phyloP scores from a whole-genome alignment of 2,797 vertebrate genomes.

The Urophycis tenuis region DNA sequence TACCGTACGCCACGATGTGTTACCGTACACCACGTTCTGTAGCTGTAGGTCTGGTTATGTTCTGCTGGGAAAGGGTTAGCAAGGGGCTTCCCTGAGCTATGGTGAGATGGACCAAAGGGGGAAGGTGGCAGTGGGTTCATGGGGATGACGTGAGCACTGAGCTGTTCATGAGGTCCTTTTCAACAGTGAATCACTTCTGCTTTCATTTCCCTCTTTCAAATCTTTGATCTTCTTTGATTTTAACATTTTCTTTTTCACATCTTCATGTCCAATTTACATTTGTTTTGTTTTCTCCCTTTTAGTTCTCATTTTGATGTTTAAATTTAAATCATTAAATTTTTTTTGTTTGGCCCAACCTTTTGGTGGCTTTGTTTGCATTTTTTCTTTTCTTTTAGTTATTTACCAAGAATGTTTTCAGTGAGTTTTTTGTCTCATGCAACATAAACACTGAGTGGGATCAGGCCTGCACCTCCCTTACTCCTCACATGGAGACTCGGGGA shows the following conservation, averaged over 20 bases:
- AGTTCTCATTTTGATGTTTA: slow-evolving; percentile 81
- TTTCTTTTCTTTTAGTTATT: slow-evolving; percentile 76
- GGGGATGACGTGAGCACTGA: slow-evolving; percentile 4
- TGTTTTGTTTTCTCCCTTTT: slow-evolving; percentile 45
- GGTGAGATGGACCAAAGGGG: slow-evolving; percentile 94
- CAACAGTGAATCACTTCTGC: slow-evolving; percentile 39
- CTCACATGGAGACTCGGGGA: too few species aligned
- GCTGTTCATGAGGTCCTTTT: slow-evolving; percentile 59
- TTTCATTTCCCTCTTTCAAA: slow-evolving; percentile 6
- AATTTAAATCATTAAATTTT: slow-evolving; percentile 99
- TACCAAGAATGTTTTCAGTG: slow-evolving; percentile 64
- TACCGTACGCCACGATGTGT: too few species aligned
- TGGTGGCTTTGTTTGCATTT: slow-evolving; percentile 82
- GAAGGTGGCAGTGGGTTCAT: slow-evolving; percentile 55
- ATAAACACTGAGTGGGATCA: neutral
- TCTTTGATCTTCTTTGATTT: slow-evolving; percentile 30
- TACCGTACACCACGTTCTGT: too few species aligned
- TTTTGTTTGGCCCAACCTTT: slow-evolving; percentile 94
- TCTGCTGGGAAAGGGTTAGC: slow-evolving; percentile 32
- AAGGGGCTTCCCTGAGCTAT: too few species aligned
- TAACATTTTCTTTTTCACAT: slow-evolving; percentile 46
- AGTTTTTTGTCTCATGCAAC: slow-evolving; percentile 22
- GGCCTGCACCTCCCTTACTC: neutral
- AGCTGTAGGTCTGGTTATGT: too few species aligned
- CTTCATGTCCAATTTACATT: slow-evolving; percentile 70